Evolutionary conservation across 2,113 vertebrate genomes (phyloP).

Genomic region (Semnornis frantzii): DNA sequence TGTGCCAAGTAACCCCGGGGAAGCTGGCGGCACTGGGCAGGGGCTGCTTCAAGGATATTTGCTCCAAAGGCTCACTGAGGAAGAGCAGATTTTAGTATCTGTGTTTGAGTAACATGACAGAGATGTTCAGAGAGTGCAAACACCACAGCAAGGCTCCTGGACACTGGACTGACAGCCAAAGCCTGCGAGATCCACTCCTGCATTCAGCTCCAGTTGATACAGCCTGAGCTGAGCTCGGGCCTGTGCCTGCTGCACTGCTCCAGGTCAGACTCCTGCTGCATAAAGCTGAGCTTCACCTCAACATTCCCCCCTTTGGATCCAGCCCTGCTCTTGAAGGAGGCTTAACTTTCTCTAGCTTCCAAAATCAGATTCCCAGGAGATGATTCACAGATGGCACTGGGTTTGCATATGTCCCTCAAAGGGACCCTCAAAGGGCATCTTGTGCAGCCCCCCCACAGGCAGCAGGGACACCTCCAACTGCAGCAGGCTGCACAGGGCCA

Average conservation of each 20-base stretch:
- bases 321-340: neutral
- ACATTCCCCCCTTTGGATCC: neutral
- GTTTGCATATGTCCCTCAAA: too few relatives aligned
- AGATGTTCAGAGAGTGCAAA: neutral
- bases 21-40: neutral
- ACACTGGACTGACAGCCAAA: neutral
- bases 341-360: neutral
- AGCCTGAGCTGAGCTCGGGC: neutral
- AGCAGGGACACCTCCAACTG: too few relatives aligned
- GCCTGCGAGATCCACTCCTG: neutral
- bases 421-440: too few relatives aligned
- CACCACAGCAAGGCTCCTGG: neutral
- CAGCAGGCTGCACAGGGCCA: too few relatives aligned
- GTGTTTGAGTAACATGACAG: neutral
- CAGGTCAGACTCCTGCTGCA: neutral
- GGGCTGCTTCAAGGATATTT: neutral
- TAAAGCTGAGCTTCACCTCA: neutral
- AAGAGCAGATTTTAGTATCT: neutral
- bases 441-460: too few relatives aligned
- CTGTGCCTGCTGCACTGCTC: neutral
- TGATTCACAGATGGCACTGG: too few relatives aligned
- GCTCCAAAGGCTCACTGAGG: neutral
- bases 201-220: neutral
- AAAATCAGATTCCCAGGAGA: neutral
- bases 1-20: conserved; percentile 23